These are phyloP conservation scores for Megalops atlanticus DNA, from an alignment of 2,113 vertebrate species.

Conservation along the genomic window DNA sequence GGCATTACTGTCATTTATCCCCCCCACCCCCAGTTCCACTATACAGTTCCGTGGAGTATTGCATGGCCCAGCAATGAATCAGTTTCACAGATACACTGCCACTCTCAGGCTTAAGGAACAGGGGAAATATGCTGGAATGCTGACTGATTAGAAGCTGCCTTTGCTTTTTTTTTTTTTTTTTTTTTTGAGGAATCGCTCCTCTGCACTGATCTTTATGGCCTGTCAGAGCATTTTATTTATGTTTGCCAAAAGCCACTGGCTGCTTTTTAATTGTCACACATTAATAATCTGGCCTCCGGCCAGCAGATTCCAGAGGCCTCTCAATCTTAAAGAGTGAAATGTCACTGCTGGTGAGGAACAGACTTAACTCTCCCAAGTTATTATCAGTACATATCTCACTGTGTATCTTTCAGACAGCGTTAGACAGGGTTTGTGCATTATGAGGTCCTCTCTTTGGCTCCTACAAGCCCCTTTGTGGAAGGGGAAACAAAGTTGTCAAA, in stretches of 20 bases:
- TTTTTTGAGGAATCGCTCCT: conserved; percentile 8
- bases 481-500: too few relatives aligned
- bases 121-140: background rate
- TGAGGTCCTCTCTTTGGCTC: too few relatives aligned
- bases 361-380: background rate
- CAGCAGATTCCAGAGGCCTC: conserved; percentile 32
- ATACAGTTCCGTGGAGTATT: background rate
- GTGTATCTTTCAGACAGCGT: too few relatives aligned
- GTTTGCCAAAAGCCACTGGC: conserved; percentile 16
- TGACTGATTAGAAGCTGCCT: conserved; percentile 26
- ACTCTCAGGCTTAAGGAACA: conserved; percentile 7
- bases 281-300: conserved; percentile 40
- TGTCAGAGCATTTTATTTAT: conserved; percentile 37
- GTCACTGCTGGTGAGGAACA: background rate
- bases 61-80: conserved; percentile 16
- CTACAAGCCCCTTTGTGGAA: too few relatives aligned
- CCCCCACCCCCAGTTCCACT: background rate
- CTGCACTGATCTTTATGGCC: conserved; percentile 30
- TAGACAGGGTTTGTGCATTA: too few relatives aligned
- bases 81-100: background rate
- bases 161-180: background rate
- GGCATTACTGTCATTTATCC: background rate
- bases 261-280: conserved; percentile 41
- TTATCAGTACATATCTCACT: background rate
- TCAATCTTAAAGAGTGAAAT: background rate